Base-by-base conservation (phyloP, 2,888 invertebrate species). In the Agelastica alni region DNA sequence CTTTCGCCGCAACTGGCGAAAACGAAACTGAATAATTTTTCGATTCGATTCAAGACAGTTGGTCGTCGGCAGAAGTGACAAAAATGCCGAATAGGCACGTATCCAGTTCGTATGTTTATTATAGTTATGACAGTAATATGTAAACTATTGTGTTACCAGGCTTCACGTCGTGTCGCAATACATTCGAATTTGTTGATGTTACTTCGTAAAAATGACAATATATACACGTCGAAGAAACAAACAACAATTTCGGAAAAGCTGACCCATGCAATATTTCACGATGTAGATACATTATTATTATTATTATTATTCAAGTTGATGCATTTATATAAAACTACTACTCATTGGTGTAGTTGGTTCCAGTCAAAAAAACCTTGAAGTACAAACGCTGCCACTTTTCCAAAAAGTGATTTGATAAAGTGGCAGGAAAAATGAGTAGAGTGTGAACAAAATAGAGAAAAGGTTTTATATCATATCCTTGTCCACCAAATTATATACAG, bases 81-180 rank as follows among this genome's bases (percentile, higher is more conserved):
- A 60, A 56, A 58, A 58, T 46, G 53, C 51, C 26, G 41, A 44
- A 46, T 62, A 59, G 62, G 65, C 63, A 61, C 53, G 58, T 65
- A 62, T 60, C 59, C 32, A n/a, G 53, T 59, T 59, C 39, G 44
- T 31, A 44, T 39, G 45, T 52, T 52, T 46, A 51, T 43, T 48
- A 45, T 57, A 56, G 51, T 47, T 18, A 48, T 48, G 43, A 46
- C 49, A 52, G 52, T 43, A 49, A 53, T n/a, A 42, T 53, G 57
- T 53, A 57, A 59, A 56, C 55, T 62, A 64, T 64, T 59, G 53
- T 41, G 46, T 60, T 63, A 60, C 58, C 31, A 52, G 32, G 56
- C 41, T 48, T 53, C 49, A 49, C 37, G 53, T 54, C 20, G 53
- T 54, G 57, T 51, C 28, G 34, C 39, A 52, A 55, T 51, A 51